Evolutionary conservation across 2,888 invertebrate species (phyloP).

Genomic region (Eupithecia subumbrata): DNA sequence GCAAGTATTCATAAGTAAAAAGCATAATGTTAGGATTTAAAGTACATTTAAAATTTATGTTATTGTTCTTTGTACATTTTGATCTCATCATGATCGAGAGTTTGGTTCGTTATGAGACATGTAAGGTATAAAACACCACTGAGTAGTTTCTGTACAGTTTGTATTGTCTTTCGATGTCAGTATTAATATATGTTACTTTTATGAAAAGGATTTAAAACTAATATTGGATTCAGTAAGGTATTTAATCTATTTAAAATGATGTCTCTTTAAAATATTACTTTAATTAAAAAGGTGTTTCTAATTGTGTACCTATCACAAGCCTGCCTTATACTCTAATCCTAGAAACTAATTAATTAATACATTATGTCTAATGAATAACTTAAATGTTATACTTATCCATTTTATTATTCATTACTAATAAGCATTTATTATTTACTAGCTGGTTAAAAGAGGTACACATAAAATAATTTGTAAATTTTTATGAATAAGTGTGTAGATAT

Average conservation of each 20-base stretch:
- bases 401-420: conserved; percentile 26
- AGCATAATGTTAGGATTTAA: conserved; percentile 17
- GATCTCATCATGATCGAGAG: conserved; percentile 83
- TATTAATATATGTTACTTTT: conserved; percentile 51
- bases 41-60: conserved; percentile 54
- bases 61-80: conserved; percentile 78
- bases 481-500: conserved; percentile 29
- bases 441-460: conserved; percentile 82
- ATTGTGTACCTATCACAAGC: conserved; percentile 53
- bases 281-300: conserved; percentile 33
- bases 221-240: conserved; percentile 4
- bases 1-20: conserved; percentile 24
- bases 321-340: conserved; percentile 60
- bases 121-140: conserved; percentile 84
- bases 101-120: conserved; percentile 71
- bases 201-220: conserved; percentile 37
- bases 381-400: conserved; percentile 18
- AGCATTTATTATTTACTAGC: conserved; percentile 49
- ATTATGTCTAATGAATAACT: conserved; percentile 15
- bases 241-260: conserved; percentile 7
- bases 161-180: conserved; percentile 71
- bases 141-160: conserved; percentile 81
- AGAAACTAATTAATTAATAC: conserved; percentile 19
- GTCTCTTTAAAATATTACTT: conserved; percentile 19
- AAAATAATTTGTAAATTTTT: conserved; percentile 74